Evolutionary conservation across 92 coral and sea anemone species (phyloP).

Genomic region (Plumapathes pennacea): DNA sequence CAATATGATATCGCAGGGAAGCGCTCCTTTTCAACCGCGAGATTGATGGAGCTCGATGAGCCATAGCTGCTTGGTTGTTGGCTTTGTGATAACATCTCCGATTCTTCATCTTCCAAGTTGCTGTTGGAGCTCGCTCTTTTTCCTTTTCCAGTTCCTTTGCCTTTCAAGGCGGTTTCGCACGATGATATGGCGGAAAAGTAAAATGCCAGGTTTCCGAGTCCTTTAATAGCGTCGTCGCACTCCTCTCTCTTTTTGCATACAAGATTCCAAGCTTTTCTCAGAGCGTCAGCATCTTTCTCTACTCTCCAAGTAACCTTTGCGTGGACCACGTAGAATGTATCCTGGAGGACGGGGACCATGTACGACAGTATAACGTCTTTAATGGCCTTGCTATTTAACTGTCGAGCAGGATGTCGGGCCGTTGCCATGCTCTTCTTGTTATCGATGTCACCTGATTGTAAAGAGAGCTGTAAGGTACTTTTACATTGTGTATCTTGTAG

Average conservation of each 20-base stretch:
- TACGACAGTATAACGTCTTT: background rate
- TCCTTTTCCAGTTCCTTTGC: no score
- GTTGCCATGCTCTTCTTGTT: no score
- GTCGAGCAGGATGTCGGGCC: constrained; percentile 17
- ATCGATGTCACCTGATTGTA: no score
- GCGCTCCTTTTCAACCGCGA: background rate
- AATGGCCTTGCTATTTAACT: constrained; percentile 6
- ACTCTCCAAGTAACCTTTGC: constrained; percentile 20
- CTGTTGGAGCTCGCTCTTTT: no score
- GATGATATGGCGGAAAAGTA: no score
- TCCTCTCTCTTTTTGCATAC: background rate
- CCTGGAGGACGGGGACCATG: background rate
- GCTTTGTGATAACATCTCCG: no score
- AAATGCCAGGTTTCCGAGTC: constrained; percentile 5
- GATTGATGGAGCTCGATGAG: background rate
- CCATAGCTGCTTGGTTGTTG: no score
- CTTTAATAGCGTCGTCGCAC: constrained; percentile 1
- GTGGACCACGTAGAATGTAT: background rate
- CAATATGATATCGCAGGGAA: constrained; percentile 14
- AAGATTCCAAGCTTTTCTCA: constrained; percentile 7
- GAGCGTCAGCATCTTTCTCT: background rate
- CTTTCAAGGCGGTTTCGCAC: no score
- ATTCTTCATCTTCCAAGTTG: no score
- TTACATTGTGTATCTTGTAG: no score
- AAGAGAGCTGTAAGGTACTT: no score